These are phyloP conservation scores for Holacanthus passer DNA, from an alignment of 2,113 vertebrate genomes.

Conservation along the genomic window DNA sequence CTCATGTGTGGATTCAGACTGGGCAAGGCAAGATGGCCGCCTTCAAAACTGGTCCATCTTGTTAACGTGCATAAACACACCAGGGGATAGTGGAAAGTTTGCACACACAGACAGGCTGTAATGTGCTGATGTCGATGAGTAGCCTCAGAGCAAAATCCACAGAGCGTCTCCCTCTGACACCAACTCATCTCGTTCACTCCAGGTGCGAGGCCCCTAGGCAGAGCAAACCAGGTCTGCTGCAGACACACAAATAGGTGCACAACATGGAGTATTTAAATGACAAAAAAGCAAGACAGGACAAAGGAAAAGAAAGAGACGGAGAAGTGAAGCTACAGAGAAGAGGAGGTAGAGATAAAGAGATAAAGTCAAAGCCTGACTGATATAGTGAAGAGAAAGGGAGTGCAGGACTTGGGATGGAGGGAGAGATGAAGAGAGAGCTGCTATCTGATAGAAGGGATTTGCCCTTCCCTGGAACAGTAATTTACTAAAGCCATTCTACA, in stretches of 20 bases:
- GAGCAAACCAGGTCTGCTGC: slow-evolving; percentile 13
- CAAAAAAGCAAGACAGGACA: neutral
- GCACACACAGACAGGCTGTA: slow-evolving; percentile 15
- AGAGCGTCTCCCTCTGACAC: slow-evolving; percentile 32
- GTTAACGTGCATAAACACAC: slow-evolving; percentile 63
- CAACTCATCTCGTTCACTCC: slow-evolving; percentile 43
- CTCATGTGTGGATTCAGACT: slow-evolving; percentile 41
- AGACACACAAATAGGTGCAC: slow-evolving; percentile 36
- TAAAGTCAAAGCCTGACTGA: slow-evolving; percentile 70
- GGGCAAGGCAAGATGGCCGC: slow-evolving; percentile 58
- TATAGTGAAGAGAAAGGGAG: slow-evolving; percentile 64
- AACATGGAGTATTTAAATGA: slow-evolving; percentile 26
- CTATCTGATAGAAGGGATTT: slow-evolving; percentile 83
- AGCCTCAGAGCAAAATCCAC: slow-evolving; percentile 46
- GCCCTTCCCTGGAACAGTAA: slow-evolving; percentile 81
- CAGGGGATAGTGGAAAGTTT: slow-evolving; percentile 7
- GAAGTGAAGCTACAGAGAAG: slow-evolving; percentile 23
- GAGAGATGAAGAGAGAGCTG: slow-evolving; percentile 69
- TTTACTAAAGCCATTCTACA: slow-evolving; percentile 84
- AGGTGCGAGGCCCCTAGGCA: slow-evolving; percentile 26
- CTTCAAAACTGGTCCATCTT: slow-evolving; percentile 70
- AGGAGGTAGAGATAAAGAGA: slow-evolving; percentile 65
- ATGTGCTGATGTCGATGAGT: slow-evolving; percentile 32
- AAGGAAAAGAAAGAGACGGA: slow-evolving; percentile 5
- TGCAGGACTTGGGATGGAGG: slow-evolving; percentile 52